Evolutionary conservation across 2,888 invertebrate species (phyloP), one percentile per base, ranked within the genome.

Genomic region (Drosophila kambysellisi): DNA sequence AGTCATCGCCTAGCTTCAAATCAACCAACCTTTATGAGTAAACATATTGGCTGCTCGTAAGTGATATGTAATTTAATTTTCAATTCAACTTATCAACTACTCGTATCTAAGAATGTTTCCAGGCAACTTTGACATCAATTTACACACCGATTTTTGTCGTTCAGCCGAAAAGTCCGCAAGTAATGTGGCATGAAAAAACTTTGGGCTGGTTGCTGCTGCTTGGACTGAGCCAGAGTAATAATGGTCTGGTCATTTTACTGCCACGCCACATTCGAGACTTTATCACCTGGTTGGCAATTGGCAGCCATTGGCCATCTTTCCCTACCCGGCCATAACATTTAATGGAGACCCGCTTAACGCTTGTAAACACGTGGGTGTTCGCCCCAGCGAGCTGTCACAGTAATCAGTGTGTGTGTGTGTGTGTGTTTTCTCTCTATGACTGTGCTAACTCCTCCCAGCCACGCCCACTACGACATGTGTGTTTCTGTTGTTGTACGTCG

Each of bases 321-420:
- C 54, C 75, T 66, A 69, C 62, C 72, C 54, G 74, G 74, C 71
- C 83, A 85, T 85, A 85, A 88, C 85, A 81, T 86, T 88, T 85
- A 85, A 85, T 88, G 83, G 83, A 37, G 52, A 66, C 72, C 77
- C 88, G 85, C 88, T 85, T 85, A 88, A 88, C 88, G 85, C 87
- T 83, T 88, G 89, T 86, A 86, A 83, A 82, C 85, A 86, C 82
- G 82, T 83, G 70, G 73, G 81, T 71, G 79, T 67, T 62, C 25
- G 53, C 64, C 43, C 25, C 48, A 50, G 51, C 52, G 25, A 29
- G 41, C 20, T 33, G 57, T 32, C 41, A 30, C 33, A 53, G 66
- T 74, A 83, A 87, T 83, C 81, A 68, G 51, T 74, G 70, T 56
- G 51, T 68, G 56, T 70, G 25, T 37, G 57, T 52, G 39, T 53